Conservation (phyloP, 1,140 invertebrate species). For the Apis laboriosa region DNA sequence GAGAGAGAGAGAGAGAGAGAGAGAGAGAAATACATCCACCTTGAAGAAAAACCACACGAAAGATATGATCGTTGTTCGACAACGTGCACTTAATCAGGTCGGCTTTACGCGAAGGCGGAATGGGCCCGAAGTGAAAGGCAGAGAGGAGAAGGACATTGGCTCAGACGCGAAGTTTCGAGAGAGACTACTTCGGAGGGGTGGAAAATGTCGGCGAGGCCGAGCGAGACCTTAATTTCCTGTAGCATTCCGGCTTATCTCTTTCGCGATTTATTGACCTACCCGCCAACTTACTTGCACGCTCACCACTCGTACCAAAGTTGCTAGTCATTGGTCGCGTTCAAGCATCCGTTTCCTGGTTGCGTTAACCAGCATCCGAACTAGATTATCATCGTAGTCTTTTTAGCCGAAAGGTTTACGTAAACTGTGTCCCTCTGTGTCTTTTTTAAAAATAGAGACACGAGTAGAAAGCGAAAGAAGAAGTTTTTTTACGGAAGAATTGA, state of each 20-base stretch:
- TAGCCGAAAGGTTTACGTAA: neutral
- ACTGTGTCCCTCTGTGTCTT: too few species aligned
- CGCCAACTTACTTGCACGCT: conserved; percentile 41
- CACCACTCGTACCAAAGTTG: conserved; percentile 13
- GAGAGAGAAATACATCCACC: neutral
- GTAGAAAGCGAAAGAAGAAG: too few species aligned
- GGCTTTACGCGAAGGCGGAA: conserved; percentile 38
- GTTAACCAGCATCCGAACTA: neutral
- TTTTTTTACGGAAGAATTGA: too few species aligned
- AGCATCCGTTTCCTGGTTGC: conserved; percentile 33
- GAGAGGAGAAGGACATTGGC: conserved; percentile 37
- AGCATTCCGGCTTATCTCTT: conserved; percentile 64
- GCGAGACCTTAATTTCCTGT: conserved; percentile 69
- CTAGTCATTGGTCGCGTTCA: conserved; percentile 8
- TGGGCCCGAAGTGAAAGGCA: conserved; percentile 53
- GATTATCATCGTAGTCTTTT: conserved; percentile 3
- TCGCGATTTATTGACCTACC: conserved; percentile 64
- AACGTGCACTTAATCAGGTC: conserved; percentile 61
- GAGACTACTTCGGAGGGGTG: conserved; percentile 6
- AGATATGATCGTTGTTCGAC: conserved; percentile 62
- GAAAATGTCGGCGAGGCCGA: conserved; percentile 35
- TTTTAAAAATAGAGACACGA: too few species aligned
- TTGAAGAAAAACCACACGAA: conserved; percentile 47
- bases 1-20: too few species aligned
- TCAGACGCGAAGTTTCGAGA: conserved; percentile 33